Evolutionary conservation across 2,113 vertebrate species (phyloP), one percentile per base, ranked within the genome.

Genomic region (Prochilodus magdalenae): DNA sequence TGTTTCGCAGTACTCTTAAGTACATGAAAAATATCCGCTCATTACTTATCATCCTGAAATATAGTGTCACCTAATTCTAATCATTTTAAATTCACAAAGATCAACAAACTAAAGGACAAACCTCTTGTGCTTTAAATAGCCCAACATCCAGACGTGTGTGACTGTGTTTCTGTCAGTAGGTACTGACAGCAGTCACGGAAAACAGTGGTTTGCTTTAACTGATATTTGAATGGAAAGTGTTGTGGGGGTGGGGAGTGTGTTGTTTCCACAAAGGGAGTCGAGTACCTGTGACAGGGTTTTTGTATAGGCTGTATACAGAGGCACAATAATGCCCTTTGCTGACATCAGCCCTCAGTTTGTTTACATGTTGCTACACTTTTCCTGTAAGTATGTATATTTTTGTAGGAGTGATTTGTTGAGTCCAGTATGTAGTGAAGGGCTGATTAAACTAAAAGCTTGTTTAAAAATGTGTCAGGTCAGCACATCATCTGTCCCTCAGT

Each of bases 201-300:
- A 69, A 53, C 26, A 69, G 60, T 57, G 62, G 49, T 67, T 75
- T 55, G 30, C 49, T 81, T 29, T 75, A 59, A 81, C 55, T 57
- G 24, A 10, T 67, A 22, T 36, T 82, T 69, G 16, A 75, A 47
- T 69, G 73, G 80, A 82, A 75, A 69, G 62, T 69, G 63, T 26
- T 18, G 40, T 75, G 63, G 62, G 79, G 62, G 80, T 16, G 4
- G 65, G 47, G 47, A 5, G 47, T 3, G 66, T 59, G 49, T 59
- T 81, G 10, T 81, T 75, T 82, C 65, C 65, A 82, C 51, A 7
- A 59, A 49, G 51, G 60, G 47, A 75, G 26, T 76, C 80, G 44
- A 75, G 60, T 79, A 69, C 26, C 71, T 75, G 70, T 69, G 60
- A 47, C 13, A 8, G 62, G 67, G 82, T n/a, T 85, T 11, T 60